Evolutionary conservation across 2,113 vertebrate species (phyloP), one percentile per base, ranked within the genome.

Genomic region (Gopherus evgoodei): DNA sequence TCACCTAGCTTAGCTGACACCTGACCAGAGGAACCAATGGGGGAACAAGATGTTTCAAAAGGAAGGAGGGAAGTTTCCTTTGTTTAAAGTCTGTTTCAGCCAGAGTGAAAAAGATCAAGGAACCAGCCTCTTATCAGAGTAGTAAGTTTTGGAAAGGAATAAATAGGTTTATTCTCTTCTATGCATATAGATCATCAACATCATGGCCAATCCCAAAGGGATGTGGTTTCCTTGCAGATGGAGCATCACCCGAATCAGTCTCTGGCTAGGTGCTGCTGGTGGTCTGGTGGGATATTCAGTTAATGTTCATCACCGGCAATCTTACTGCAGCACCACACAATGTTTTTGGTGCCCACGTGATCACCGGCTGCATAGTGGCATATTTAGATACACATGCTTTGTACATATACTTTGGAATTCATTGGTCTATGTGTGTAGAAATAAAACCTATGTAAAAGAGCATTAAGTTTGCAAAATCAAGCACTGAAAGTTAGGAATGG

Each of bases 351-450:
- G 65, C 65, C 65, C n/a, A 72, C 10, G n/a, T 72, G 65, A 72
- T 72, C 11, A 8, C n/a, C n/a, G 22, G 35, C 19, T 5, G 8
- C n/a, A 72, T 11, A n/a, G 35, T 69, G 62, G 16, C 35, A 42
- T 44, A 7, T 6, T 27, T 78, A 47, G 44, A 47, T 27, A 47
- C 12, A 42, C 25, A 16, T 78, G 44, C 25, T 44, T 78, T 78
- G 42, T 65, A 47, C 10, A 83, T 86, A 52, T 49, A 11, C 12
- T 84, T 4, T 27, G 35, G 25, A 50, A 52, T 52, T 27, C 76
- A 81, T 53, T n/a, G 59, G 27, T 0, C 0, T 76, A 57, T 56
- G 47, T 1, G 49, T 52, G 42, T n/a, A 4, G 9, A 90, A 44
- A 86, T 44, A 84, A 94, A 96, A 88, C 6, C 24, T 69, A 22